phyloP scores from a whole-genome alignment of 2,113 vertebrate species.

The Brienomyrus brachyistius region DNA sequence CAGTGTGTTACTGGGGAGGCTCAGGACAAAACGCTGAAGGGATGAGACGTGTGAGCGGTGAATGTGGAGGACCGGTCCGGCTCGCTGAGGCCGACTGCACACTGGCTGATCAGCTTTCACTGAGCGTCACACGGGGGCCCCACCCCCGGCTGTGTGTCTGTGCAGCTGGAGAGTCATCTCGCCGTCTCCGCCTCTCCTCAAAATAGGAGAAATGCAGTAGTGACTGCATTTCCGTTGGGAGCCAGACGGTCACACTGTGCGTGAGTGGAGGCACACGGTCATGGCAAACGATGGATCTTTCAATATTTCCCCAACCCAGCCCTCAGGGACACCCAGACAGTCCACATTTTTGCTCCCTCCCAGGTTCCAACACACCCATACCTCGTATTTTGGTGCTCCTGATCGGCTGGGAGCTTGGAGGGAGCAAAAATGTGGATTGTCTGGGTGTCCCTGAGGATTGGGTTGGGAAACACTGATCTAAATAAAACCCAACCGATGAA shows the following conservation, averaged over 20 bases:
- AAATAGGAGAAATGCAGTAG: not conserved
- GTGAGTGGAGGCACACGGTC: not conserved
- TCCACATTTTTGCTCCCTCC: not conserved
- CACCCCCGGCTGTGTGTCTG: not conserved
- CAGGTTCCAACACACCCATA: not conserved
- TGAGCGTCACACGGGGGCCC: not conserved
- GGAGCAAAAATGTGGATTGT: not conserved
- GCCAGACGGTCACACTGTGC: not conserved
- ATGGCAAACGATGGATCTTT: not conserved
- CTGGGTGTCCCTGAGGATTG: not conserved
- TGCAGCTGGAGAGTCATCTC: not conserved
- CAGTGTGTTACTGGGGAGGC: not conserved
- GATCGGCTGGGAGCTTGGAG: not conserved
- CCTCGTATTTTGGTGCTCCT: not conserved
- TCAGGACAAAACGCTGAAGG: not conserved
- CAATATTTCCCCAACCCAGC: not conserved
- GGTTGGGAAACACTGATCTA: not conserved
- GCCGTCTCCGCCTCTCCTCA: not conserved
- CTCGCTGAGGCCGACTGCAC: not conserved
- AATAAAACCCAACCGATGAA: not conserved
- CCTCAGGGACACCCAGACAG: not conserved
- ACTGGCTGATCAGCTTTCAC: not conserved
- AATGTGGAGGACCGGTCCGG: not conserved
- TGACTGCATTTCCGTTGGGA: not conserved
- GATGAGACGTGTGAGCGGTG: not conserved